Percentiles rank a stretch among this genome's conserved stretches.
These are phyloP conservation scores for Microcebus griseorufus DNA, from an alignment of 2,113 vertebrate genomes.

Conservation along the genomic window DNA sequence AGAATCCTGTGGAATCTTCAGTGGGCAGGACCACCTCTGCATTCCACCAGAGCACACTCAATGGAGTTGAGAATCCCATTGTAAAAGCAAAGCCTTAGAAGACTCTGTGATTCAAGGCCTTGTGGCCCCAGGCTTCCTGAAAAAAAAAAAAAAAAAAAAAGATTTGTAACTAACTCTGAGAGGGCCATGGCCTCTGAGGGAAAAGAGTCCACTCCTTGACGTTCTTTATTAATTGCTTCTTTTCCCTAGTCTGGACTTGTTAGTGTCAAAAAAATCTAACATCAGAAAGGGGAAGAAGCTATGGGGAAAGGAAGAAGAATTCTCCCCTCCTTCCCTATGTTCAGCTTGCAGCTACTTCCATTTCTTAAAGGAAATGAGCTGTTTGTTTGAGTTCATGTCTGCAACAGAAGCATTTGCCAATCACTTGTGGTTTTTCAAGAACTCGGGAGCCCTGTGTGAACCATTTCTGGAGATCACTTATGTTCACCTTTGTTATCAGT, in stretches of 20 bases:
- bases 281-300: slow-evolving; percentile 55
- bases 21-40: not conserved
- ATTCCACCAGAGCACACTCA: not conserved
- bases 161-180: not conserved
- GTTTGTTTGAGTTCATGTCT: slow-evolving; percentile 61
- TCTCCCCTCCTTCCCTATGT: not conserved
- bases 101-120: not conserved
- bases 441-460: slow-evolving; percentile 46
- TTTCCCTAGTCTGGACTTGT: not conserved
- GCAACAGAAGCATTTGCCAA: slow-evolving; percentile 68
- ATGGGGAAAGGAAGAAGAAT: not conserved
- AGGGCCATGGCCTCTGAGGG: not conserved
- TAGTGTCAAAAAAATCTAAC: slow-evolving; percentile 12
- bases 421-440: slow-evolving; percentile 77
- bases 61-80: not conserved
- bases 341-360: not conserved
- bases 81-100: not conserved
- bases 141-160: slow-evolving; percentile 36
- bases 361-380: slow-evolving; percentile 41
- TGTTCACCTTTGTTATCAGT: slow-evolving; percentile 58
- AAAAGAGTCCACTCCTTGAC: not conserved
- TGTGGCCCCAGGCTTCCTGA: not conserved
- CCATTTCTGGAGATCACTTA: slow-evolving; percentile 70
- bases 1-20: not conserved
- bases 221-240: slow-evolving; percentile 27